Conservation (phyloP, 2,113 vertebrate species). For the Sapayoa aenigma region DNA sequence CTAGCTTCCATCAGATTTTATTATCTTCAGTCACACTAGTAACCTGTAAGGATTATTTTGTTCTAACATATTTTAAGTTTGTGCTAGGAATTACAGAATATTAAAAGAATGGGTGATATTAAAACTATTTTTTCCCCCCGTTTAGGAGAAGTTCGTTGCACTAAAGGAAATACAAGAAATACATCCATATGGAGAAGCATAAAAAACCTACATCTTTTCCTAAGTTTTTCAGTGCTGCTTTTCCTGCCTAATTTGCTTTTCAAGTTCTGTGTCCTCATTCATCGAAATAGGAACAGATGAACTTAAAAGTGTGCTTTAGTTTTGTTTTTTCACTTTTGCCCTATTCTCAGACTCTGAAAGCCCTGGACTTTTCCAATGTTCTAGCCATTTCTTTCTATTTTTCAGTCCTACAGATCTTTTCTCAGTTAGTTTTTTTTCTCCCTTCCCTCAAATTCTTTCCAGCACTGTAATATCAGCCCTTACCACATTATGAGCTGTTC, state of each 20-base stretch:
- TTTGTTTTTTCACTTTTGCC: neutral
- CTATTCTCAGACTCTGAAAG: neutral
- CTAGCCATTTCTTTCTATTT: neutral
- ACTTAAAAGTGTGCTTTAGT: neutral
- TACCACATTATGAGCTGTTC: neutral
- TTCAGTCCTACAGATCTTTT: neutral
- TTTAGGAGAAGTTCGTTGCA: constrained; percentile 74
- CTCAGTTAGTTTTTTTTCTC: neutral
- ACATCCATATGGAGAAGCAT: neutral
- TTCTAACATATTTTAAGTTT: neutral
- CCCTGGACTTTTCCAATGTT: neutral
- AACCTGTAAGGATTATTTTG: neutral
- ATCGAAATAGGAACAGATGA: neutral
- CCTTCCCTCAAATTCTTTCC: neutral
- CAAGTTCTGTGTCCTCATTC: neutral
- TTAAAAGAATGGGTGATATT: neutral
- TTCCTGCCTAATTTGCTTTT: neutral
- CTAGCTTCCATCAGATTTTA: neutral
- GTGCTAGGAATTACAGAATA: neutral
- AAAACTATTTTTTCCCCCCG: neutral
- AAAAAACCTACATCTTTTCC: neutral
- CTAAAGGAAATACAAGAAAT: constrained; percentile 59
- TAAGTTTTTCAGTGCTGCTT: neutral
- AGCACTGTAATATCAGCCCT: neutral
- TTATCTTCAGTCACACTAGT: neutral